These are phyloP conservation scores for Brachionus calyciflorus DNA, from an alignment of 1,140 invertebrate species.

Conservation along the genomic window DNA sequence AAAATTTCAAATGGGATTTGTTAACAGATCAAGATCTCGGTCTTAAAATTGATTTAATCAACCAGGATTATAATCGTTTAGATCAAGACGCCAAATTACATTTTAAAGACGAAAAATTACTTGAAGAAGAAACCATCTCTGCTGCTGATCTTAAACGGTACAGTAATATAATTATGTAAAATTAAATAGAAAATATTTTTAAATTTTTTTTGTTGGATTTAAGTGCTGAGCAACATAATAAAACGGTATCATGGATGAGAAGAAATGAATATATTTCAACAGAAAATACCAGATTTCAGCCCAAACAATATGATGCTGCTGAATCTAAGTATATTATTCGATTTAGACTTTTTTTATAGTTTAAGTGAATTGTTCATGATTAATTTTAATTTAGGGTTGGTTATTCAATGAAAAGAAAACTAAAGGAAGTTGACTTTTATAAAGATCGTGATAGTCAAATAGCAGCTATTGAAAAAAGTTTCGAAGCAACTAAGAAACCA, in stretches of 20 bases:
- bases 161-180: conserved; percentile 65
- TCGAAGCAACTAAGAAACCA: conserved; percentile 77
- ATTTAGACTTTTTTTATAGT: too few species aligned
- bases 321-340: conserved; percentile 92
- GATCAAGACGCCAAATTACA: conserved; percentile 67
- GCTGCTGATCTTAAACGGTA: conserved; percentile 78
- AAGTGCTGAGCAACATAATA: conserved; percentile 67
- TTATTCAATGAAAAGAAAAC: conserved; percentile 90
- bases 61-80: conserved; percentile 73
- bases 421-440: conserved; percentile 81
- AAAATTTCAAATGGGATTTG: conserved; percentile 92
- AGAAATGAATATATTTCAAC: conserved; percentile 95
- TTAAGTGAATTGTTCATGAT: conserved; percentile 55
- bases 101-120: conserved; percentile 81
- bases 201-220: not conserved
- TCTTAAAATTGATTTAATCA: conserved; percentile 91
- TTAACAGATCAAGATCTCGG: conserved; percentile 93
- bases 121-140: conserved; percentile 85
- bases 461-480: conserved; percentile 94
- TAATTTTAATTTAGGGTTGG: conserved; percentile 73
- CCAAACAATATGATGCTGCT: conserved; percentile 79
- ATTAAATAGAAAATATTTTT: conserved; percentile 50
- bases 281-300: conserved; percentile 45
- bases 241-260: conserved; percentile 89
- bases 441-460: conserved; percentile 80